phyloP scores from a whole-genome alignment of 2,888 invertebrate species.

The Drosophila dives region DNA sequence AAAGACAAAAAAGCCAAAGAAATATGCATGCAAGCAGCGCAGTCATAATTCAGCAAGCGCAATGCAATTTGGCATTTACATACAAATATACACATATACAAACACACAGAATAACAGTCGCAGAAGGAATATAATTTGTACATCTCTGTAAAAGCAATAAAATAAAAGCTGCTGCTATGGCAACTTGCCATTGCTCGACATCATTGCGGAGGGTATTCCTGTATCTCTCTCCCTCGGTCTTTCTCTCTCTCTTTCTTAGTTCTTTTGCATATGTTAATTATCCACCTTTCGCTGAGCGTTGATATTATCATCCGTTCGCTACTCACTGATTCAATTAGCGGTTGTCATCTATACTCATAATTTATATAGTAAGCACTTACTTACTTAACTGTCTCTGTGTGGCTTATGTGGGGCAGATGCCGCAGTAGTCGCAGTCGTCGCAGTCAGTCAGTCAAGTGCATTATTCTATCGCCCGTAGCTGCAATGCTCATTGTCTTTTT shows the following conservation, averaged over 20 bases:
- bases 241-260: not conserved
- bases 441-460: slow-evolving; percentile 55
- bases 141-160: slow-evolving; percentile 41
- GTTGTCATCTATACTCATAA: slow-evolving; percentile 59
- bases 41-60: slow-evolving; percentile 62
- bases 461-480: slow-evolving; percentile 45
- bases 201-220: slow-evolving; percentile 27
- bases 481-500: not conserved
- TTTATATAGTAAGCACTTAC: slow-evolving; percentile 35
- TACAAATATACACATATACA: slow-evolving; percentile 7
- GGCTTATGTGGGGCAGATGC: slow-evolving; percentile 58
- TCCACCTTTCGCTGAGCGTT: slow-evolving; percentile 38
- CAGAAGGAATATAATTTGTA: slow-evolving; percentile 26
- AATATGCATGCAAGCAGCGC: slow-evolving; percentile 61
- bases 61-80: slow-evolving; percentile 63
- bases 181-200: slow-evolving; percentile 37
- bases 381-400: slow-evolving; percentile 6
- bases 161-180: slow-evolving; percentile 41
- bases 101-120: slow-evolving; percentile 21
- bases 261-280: slow-evolving; percentile 66
- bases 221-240: not conserved
- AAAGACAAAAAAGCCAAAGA: slow-evolving; percentile 34
- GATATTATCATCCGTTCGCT: slow-evolving; percentile 39
- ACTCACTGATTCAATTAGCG: slow-evolving; percentile 75
- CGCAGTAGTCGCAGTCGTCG: slow-evolving; percentile 19